Evolutionary conservation across 2,113 vertebrate species (phyloP), one percentile per base, ranked within the genome.

Genomic region (Crotalus tigris): DNA sequence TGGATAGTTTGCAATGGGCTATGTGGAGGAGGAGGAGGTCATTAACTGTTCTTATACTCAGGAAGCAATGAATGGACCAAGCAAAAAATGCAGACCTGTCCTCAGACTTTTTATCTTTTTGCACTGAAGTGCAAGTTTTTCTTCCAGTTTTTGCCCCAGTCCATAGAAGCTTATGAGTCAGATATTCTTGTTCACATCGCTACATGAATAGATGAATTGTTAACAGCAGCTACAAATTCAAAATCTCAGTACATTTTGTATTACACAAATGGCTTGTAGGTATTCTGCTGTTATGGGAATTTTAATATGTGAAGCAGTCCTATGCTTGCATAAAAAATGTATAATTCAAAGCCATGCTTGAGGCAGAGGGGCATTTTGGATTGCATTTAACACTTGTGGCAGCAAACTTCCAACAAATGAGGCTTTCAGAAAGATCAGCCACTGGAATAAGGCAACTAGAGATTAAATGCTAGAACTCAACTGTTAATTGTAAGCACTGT

Each of bases 111-210:
- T 53, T n/a, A 39, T 15, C 17, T 57, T 57, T 57, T 57, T n/a
- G n/a, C 54, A 33, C n/a, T 33, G 19, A 33, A 88, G 3, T 57
- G n/a, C 55, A 89, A 89, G 33, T 44, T 33, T 44, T 58, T 44
- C 55, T 23, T 19, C 44, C 17, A 49, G 19, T 13, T 90, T 90
- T 17, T 53, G 21, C 19, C 26, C 23, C 57, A 49, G 7, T 90
- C 46, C 12, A 33, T 64, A 64, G 46, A 90, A 53, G n/a, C 19
- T 33, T 88, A 17, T 88, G 17, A 96, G 92, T 94, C 64, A 92
- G n/a, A 94, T 91, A 95, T 95, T 92, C 96, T 94, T 94, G 96
- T 29, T 95, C 94, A 93, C 96, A 95, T 93, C 95, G 95, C 19
- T 59, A 12, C 44, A n/a, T 90, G 89, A n/a, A 44, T 58, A 44